Percentiles rank a stretch among this genome's conserved stretches.
Conservation (phyloP, 2,888 invertebrate genomes). For the Drosophila tripunctata region DNA sequence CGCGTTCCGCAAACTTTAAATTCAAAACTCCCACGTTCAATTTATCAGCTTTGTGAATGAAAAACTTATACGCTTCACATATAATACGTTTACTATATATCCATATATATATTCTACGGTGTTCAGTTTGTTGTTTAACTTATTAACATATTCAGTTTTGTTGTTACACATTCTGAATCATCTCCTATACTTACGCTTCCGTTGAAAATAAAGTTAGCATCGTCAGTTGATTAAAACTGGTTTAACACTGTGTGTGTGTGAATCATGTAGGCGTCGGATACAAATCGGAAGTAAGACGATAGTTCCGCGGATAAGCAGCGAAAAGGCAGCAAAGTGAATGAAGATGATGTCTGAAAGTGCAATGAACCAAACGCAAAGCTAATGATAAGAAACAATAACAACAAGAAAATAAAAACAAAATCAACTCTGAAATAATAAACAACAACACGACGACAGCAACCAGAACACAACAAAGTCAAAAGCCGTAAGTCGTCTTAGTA, state of each 20-base stretch:
- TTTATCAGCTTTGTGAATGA: constrained; percentile 54
- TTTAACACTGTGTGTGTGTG: constrained; percentile 39
- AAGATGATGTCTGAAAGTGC: constrained; percentile 52
- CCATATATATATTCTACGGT: constrained; percentile 15
- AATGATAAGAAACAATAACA: constrained; percentile 39
- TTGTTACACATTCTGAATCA: constrained; percentile 63
- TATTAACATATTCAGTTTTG: constrained; percentile 36
- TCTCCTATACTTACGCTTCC: constrained; percentile 53
- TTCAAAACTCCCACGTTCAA: constrained; percentile 59
- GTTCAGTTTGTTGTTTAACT: constrained; percentile 15
- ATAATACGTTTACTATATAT: constrained; percentile 29
- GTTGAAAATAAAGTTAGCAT: constrained; percentile 32
- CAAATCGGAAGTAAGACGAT: constrained; percentile 68
- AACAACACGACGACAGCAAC: constrained; percentile 5
- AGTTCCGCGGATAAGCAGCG: constrained; percentile 40
- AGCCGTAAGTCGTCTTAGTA: constrained; percentile 1
- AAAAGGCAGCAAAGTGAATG: constrained; percentile 29
- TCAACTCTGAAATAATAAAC: constrained; percentile 9
- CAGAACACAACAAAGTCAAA: constrained; percentile 14
- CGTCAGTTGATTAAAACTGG: constrained; percentile 52
- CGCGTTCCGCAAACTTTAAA: constrained; percentile 33
- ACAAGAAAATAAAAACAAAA: constrained; percentile 12
- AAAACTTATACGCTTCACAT: constrained; percentile 67
- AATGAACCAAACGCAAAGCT: constrained; percentile 53
- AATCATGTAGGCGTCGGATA: constrained; percentile 58